Percentiles rank a stretch among this genome's conserved stretches.
Conservation (phyloP, 37 sponge, comb jelly and placozoan genomes). For the Cliona cf. orientalis region DNA sequence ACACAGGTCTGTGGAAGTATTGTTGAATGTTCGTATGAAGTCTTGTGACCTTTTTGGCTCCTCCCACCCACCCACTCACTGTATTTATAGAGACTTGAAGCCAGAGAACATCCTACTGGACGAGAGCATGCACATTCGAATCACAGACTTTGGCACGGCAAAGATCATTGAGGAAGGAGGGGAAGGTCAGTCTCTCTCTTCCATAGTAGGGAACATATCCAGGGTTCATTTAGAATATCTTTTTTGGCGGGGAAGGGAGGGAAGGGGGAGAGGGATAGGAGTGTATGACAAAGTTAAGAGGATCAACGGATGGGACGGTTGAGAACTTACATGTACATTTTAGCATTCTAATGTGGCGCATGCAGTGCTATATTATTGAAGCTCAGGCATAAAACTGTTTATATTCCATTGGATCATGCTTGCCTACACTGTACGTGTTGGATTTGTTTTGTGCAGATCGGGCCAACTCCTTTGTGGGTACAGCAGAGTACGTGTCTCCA, state of each 20-base stretch:
- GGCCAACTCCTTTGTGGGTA: conserved; percentile 96
- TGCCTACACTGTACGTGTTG: background rate
- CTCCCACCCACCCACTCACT: background rate
- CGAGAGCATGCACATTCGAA: conserved; percentile 87
- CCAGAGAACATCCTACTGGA: conserved; percentile 96
- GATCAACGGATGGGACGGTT: no score
- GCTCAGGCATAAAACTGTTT: background rate
- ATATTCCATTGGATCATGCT: background rate
- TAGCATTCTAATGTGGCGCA: no score
- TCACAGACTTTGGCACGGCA: conserved; percentile 98
- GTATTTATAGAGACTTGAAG: conserved; percentile 82
- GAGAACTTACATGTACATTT: no score
- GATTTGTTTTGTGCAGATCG: conserved; percentile 38
- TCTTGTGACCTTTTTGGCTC: no score
- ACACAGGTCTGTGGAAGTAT: conserved; percentile 65
- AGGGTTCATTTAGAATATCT: no score
- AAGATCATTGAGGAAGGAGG: conserved; percentile 75
- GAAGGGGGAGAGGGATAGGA: no score
- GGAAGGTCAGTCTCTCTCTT: conserved; percentile 48
- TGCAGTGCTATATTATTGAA: background rate
- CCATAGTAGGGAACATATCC: no score
- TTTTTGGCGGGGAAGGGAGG: no score
- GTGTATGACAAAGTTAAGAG: no score
- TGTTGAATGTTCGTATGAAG: background rate
- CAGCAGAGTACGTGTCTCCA: conserved; percentile 96